Base-by-base conservation (phyloP, 30 jellyfish, hydroid and myxozoan genomes). In the Pelagia noctiluca region DNA sequence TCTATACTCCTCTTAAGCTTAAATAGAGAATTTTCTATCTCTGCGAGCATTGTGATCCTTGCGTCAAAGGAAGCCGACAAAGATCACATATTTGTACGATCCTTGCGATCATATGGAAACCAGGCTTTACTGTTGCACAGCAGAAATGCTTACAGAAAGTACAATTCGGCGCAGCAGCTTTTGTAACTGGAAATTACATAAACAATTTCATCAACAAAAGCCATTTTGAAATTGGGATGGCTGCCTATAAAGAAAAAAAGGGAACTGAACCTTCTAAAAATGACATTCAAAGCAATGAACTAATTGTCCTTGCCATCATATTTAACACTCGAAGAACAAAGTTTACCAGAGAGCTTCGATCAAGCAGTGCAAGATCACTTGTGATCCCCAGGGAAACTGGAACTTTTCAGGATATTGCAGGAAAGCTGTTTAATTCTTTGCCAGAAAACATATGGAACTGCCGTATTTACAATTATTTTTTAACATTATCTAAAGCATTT, bases 361-460 rank as follows among this genome's bases (percentile, higher is more conserved):
- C 85, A 74, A 74, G 73, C 73, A 36, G 82, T 36, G 65, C 64
- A 33, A 74, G 74, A n/a, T 75, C 87, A 54, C 87, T 75, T 60
- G 74, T 75, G 73, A 75, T 75, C 76, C 87, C 73, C 53, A 75
- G 74, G 74, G 76, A 75, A 50, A 53, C 87, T 35, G 76, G 87
- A 23, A 75, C 87, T 33, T 75, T 75, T 66, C 87, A 75, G 87
- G 87, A 53, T 75, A 52, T 57, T 54, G 54, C 65, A 53, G 87
- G 76, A 75, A 75, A 75, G 46, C 67, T 50, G 28, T 75, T 75
- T 32, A 75, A 75, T 36, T 75, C 85, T 50, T 52, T 75, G 77
- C 87, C 87, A 18, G 87, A 52, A 75, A 50, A 75, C 47, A 75
- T 50, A 50, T 50, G 87, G 38, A 52, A 75, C 76, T 75, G 87